A percentile compares a stretch with the other conserved stretches of the same genome.
Evolutionary conservation across 2,888 invertebrate species (phyloP).

Genomic region (Hydraecia micacea): DNA sequence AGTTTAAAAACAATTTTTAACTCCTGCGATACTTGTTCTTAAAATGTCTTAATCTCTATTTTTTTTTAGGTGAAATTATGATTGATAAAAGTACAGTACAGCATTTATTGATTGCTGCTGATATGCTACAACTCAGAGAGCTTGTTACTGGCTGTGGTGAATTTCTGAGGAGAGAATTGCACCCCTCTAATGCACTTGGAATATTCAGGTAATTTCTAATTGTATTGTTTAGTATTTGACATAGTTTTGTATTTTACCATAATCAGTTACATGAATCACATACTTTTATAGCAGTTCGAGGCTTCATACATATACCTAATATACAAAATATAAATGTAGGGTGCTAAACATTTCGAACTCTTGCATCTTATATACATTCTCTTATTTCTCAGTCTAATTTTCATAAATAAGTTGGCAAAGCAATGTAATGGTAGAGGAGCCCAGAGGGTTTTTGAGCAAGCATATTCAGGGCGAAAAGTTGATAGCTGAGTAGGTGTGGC

Average conservation of each 20-base stretch:
- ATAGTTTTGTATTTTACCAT: background rate
- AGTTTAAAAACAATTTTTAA: background rate
- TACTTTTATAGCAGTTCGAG: too few relatives aligned
- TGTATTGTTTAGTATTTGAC: constrained; percentile 1
- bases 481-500: too few relatives aligned
- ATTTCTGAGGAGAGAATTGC: constrained; percentile 95
- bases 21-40: background rate
- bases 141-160: constrained; percentile 95
- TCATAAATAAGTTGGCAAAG: background rate
- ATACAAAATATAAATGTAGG: too few relatives aligned
- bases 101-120: constrained; percentile 96
- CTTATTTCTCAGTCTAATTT: background rate
- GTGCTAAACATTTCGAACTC: background rate
- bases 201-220: constrained; percentile 91
- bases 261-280: too few relatives aligned
- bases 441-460: too few relatives aligned
- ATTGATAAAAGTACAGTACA: constrained; percentile 95
- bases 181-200: constrained; percentile 96
- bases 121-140: constrained; percentile 97
- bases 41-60: too few relatives aligned
- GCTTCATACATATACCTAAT: too few relatives aligned
- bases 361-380: background rate
- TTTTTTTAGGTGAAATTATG: constrained; percentile 90
- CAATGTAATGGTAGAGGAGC: too few relatives aligned
- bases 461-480: too few relatives aligned